Percentiles rank a stretch among this genome's conserved stretches.
Conservation (phyloP, 2,113 vertebrate species). For the Phalacrocorax carbo region DNA sequence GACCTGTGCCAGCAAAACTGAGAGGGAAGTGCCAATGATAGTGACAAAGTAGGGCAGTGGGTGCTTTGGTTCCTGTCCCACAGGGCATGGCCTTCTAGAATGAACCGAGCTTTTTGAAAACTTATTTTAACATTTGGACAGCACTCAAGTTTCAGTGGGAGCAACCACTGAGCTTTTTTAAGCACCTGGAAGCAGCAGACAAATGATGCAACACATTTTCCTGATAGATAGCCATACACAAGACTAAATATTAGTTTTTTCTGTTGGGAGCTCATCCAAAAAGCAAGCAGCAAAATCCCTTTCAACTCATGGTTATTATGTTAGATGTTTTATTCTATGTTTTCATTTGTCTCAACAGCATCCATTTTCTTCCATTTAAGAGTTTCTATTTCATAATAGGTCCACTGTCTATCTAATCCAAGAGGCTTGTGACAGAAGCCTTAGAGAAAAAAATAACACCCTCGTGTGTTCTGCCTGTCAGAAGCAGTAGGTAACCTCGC, state of each 20-base stretch:
- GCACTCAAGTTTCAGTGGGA: slow-evolving; percentile 36
- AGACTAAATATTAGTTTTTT: slow-evolving; percentile 69
- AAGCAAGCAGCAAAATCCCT: slow-evolving; percentile 28
- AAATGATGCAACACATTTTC: slow-evolving; percentile 68
- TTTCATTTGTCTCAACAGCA: slow-evolving; percentile 5
- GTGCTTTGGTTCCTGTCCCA: slow-evolving; percentile 33
- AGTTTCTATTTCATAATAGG: not conserved
- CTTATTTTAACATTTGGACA: slow-evolving; percentile 62
- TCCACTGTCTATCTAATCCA: not conserved
- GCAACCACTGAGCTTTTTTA: slow-evolving; percentile 69
- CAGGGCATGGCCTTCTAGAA: slow-evolving; percentile 58
- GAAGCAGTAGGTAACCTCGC: not conserved
- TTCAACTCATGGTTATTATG: not conserved
- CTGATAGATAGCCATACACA: slow-evolving; percentile 59
- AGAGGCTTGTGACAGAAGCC: not conserved
- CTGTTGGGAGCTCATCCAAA: slow-evolving; percentile 45
- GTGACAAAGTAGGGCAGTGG: slow-evolving; percentile 30
- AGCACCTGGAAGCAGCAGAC: slow-evolving; percentile 69
- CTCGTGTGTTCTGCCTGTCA: not conserved
- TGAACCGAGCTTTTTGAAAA: slow-evolving; percentile 18
- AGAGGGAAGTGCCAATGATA: not conserved
- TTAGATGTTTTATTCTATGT: not conserved
- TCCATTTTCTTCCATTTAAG: not conserved
- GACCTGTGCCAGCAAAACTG: slow-evolving; percentile 6
- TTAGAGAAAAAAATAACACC: not conserved